phyloP scores from a whole-genome alignment of 1,140 invertebrate species.

The Zaprionus lachaisei region DNA sequence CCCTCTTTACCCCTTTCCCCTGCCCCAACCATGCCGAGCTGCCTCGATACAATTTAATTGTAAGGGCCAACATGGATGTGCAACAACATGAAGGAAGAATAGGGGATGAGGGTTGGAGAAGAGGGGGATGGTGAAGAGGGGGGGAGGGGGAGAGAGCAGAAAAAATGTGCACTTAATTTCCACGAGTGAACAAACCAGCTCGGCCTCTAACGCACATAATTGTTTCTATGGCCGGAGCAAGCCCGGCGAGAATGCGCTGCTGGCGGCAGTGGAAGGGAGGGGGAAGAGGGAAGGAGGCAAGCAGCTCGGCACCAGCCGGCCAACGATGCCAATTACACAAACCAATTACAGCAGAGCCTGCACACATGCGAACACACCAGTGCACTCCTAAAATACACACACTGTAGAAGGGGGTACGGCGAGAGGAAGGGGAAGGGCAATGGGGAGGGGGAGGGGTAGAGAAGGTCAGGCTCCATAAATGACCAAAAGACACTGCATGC shows the following conservation, averaged over 20 bases:
- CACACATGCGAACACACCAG: constrained; percentile 41
- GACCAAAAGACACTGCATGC: constrained; percentile 31
- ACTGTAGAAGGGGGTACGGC: not conserved
- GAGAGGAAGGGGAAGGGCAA: not conserved
- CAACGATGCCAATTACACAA: constrained; percentile 79
- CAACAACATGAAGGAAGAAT: not conserved
- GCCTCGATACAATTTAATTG: constrained; percentile 15
- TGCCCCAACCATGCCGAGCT: not conserved
- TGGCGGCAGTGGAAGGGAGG: not conserved
- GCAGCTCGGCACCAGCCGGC: constrained; percentile 60
- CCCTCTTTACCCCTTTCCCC: not conserved
- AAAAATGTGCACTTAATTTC: constrained; percentile 76
- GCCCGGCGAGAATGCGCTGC: constrained; percentile 5
- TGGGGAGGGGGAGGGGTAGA: not conserved
- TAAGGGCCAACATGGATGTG: constrained; percentile 1
- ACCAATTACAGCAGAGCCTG: constrained; percentile 75
- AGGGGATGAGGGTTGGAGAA: not conserved
- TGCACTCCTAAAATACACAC: constrained; percentile 40
- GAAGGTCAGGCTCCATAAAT: constrained; percentile 5
- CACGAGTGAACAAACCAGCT: constrained; percentile 61
- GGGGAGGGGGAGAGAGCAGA: not conserved
- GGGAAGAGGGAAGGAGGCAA: not conserved
- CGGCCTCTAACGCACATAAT: constrained; percentile 77
- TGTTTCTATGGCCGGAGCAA: constrained; percentile 58
- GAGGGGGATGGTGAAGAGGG: not conserved